Conservation (phyloP, 2,113 vertebrate species). For the Oryzias curvinotus region DNA sequence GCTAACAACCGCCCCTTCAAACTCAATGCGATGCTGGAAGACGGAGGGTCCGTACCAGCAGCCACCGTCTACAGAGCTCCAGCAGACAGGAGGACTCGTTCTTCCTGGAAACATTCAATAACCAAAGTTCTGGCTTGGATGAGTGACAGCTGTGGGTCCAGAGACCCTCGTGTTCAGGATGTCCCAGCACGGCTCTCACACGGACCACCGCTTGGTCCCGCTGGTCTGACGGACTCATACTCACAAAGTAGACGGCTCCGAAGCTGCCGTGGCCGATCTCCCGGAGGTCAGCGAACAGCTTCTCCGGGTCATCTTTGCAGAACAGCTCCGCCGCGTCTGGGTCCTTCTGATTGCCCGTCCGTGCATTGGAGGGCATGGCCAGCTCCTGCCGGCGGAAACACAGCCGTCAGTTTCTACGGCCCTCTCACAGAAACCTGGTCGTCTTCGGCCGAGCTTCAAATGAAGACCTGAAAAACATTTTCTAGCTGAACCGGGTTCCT, state of each 20-base stretch:
- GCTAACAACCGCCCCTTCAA: no score
- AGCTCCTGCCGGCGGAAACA: conserved; percentile 63
- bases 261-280: conserved; percentile 93
- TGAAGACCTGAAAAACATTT: no score
- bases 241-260: conserved; percentile 90
- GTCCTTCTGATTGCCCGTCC: conserved; percentile 90
- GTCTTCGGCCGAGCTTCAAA: not conserved
- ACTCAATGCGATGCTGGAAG: no score
- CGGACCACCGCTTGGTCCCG: not conserved
- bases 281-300: conserved; percentile 87
- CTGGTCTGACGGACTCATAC: not conserved
- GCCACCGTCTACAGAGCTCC: no score
- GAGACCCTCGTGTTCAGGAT: not conserved
- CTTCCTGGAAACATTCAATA: no score
- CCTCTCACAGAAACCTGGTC: no score
- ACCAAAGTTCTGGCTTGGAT: no score
- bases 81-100: no score
- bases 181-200: not conserved
- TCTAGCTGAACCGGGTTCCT: no score
- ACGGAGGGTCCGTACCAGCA: no score
- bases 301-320: conserved; percentile 90
- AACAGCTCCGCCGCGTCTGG: conserved; percentile 90
- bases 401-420: not conserved
- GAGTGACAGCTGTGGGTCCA: no score
- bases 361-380: conserved; percentile 89